A percentile compares a stretch with the other conserved stretches of the same genome.
Evolutionary conservation across 2,888 invertebrate genomes (phyloP).

Genomic region (Acheta domesticus): DNA sequence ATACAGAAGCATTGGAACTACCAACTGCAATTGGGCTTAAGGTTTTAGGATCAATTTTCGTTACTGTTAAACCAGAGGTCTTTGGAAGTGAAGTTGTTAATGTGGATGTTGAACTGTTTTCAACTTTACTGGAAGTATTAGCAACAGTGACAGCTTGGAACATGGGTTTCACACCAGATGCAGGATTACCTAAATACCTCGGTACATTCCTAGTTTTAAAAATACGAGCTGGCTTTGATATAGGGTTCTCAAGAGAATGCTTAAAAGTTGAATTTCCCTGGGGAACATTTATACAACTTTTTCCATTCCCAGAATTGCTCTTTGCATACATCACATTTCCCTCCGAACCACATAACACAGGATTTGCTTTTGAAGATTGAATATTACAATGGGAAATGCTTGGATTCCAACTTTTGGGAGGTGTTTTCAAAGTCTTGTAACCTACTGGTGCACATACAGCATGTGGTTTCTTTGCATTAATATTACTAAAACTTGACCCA

Average conservation of each 20-base stretch:
- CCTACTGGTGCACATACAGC: conserved; percentile 46
- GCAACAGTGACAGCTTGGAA: conserved; percentile 51
- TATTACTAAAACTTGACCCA: neutral
- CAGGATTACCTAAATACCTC: conserved; percentile 56
- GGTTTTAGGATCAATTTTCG: conserved; percentile 59
- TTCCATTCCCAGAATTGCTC: too few relatives aligned
- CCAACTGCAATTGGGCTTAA: conserved; percentile 52
- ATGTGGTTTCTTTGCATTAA: conserved; percentile 18
- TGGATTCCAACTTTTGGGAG: conserved; percentile 61
- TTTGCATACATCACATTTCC: conserved; percentile 22
- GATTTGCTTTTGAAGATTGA: conserved; percentile 31
- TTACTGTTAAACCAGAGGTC: conserved; percentile 40
- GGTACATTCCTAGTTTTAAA: conserved; percentile 58
- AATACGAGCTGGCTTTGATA: conserved; percentile 53
- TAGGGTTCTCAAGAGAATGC: neutral
- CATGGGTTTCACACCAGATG: conserved; percentile 60
- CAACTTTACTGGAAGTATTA: conserved; percentile 21
- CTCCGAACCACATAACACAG: neutral
- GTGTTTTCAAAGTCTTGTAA: conserved; percentile 58
- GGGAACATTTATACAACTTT: conserved; percentile 12
- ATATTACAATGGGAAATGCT: conserved; percentile 49
- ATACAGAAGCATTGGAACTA: neutral
- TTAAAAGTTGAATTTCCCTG: neutral
- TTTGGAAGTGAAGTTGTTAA: conserved; percentile 12
- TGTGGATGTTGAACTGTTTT: neutral